phyloP scores from a whole-genome alignment of 2,113 vertebrate species.

The Istiophorus platypterus region DNA sequence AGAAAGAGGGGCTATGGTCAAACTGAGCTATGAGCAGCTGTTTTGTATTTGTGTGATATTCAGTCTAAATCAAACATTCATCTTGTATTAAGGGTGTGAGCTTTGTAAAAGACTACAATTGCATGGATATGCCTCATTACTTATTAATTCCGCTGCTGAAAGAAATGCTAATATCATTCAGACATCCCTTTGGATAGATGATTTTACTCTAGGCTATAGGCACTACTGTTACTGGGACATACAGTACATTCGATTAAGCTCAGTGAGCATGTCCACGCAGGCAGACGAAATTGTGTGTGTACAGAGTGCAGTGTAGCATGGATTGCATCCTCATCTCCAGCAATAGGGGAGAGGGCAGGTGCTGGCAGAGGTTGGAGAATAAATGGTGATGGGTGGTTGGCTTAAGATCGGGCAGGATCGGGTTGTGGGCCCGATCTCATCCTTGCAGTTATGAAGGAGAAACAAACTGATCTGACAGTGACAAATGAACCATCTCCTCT shows the following conservation, averaged over 20 bases:
- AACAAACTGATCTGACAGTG: constrained; percentile 85
- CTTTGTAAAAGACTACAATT: constrained; percentile 26
- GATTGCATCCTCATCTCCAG: constrained; percentile 58
- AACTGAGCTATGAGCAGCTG: constrained; percentile 44
- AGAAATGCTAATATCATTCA: constrained; percentile 52
- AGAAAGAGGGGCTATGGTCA: constrained; percentile 53
- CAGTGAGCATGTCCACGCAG: constrained; percentile 74
- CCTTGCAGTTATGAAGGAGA: constrained; percentile 83
- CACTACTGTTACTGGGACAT: constrained; percentile 64
- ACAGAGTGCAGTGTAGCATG: constrained; percentile 56
- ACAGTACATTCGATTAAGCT: constrained; percentile 66
- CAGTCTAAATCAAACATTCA: constrained; percentile 37
- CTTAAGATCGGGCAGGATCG: constrained; percentile 57
- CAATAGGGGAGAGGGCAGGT: constrained; percentile 69
- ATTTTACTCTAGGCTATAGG: constrained; percentile 72
- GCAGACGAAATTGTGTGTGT: constrained; percentile 64
- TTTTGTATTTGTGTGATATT: constrained; percentile 4
- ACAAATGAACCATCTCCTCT: constrained; percentile 84
- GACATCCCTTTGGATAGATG: constrained; percentile 43
- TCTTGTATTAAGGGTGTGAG: constrained; percentile 27
- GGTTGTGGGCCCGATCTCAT: constrained; percentile 71
- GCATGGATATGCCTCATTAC: constrained; percentile 17
- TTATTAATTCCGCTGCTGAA: constrained; percentile 48
- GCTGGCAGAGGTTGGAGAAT: constrained; percentile 73
- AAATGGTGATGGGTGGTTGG: constrained; percentile 71